A percentile compares a stretch with the other conserved stretches of the same genome.
Conservation (phyloP, 1,140 invertebrate genomes). For the Drosophila nannoptera region DNA sequence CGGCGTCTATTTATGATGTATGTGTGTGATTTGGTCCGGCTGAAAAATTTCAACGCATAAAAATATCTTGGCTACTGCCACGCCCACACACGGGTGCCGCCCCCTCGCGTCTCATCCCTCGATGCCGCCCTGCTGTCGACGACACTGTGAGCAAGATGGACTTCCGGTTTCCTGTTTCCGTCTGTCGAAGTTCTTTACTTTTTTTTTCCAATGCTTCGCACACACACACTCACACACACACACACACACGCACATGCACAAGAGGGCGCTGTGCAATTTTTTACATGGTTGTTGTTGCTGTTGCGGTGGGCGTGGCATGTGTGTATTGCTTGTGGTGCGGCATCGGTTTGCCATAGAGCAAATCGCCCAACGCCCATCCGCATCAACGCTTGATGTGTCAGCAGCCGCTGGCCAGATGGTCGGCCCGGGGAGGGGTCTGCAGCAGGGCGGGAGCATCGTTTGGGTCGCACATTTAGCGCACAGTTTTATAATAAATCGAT, state of each 20-base stretch:
- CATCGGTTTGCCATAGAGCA: constrained; percentile 40
- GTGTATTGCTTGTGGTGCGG: constrained; percentile 45
- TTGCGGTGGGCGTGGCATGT: constrained; percentile 55
- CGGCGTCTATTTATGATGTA: constrained; percentile 32
- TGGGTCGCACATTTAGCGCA: constrained; percentile 54
- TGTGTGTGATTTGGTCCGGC: constrained; percentile 73
- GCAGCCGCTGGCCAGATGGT: constrained; percentile 41
- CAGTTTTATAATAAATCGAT: constrained; percentile 72
- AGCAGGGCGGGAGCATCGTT: constrained; percentile 42
- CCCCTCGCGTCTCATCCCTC: constrained; percentile 3
- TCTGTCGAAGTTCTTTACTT: constrained; percentile 79
- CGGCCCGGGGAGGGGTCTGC: background rate
- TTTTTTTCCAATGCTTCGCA: constrained; percentile 74
- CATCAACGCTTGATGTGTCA: constrained; percentile 66
- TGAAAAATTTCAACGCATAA: constrained; percentile 78
- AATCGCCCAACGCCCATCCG: constrained; percentile 53
- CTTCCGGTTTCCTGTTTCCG: constrained; percentile 79
- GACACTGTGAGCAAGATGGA: constrained; percentile 79
- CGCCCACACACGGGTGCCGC: constrained; percentile 1
- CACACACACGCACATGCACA: constrained; percentile 44
- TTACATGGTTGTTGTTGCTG: constrained; percentile 61
- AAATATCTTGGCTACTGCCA: constrained; percentile 69
- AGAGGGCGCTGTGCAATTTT: constrained; percentile 40
- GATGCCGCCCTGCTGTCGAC: constrained; percentile 53
- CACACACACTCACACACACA: constrained; percentile 49